Base-by-base conservation (phyloP, 2,113 vertebrate genomes). In the Pseudolaguvia tuberculata region DNA sequence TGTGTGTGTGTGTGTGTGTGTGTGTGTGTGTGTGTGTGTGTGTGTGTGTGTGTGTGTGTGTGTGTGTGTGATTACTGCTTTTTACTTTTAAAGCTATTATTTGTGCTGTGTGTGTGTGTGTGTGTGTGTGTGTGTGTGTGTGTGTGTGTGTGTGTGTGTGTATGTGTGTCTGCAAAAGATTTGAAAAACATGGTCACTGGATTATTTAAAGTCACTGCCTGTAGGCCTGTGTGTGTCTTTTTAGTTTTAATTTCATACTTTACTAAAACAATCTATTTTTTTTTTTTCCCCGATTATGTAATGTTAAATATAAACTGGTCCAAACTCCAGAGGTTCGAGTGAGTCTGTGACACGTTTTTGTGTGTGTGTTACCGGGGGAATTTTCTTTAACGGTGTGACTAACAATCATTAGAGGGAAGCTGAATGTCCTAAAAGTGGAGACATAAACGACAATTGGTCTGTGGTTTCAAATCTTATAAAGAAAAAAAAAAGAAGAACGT, bases 391-490 rank as follows among this genome's bases (percentile, higher is more conserved):
- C 21, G 2, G 23, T 29, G 18, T 66, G 63, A 66, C 42, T 66
- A 50, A 66, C 21, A 66, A 50, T 15, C 63, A 66, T 66, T 21
- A 39, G 50, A 67, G 63, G 63, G 63, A 67, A 67, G 45, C 63
- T 25, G 39, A 1, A 25, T 1, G 59, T 47, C 15, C 13, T 21
- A 47, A 17, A 10, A n/a, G n/a, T 50, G 42, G 14, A 65, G 25
- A n/a, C n/a, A n/a, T n/a, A n/a, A 67, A 50, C 5, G 45, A 47
- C 39, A 63, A 65, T 47, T 10, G 63, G 25, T 23, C 45, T 23
- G 14, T 50, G 13, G 15, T 20, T 15, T 18, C 18, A 27, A 48
- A 47, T 12, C 10, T 13, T 23, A 67, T 27, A 10, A 5, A 14
- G 9, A 29, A 20, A 5, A 14, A 20, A 29, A 20, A 23, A 8